Conservation (phyloP, 2,797 vertebrate genomes). For the Brotula barbata region DNA sequence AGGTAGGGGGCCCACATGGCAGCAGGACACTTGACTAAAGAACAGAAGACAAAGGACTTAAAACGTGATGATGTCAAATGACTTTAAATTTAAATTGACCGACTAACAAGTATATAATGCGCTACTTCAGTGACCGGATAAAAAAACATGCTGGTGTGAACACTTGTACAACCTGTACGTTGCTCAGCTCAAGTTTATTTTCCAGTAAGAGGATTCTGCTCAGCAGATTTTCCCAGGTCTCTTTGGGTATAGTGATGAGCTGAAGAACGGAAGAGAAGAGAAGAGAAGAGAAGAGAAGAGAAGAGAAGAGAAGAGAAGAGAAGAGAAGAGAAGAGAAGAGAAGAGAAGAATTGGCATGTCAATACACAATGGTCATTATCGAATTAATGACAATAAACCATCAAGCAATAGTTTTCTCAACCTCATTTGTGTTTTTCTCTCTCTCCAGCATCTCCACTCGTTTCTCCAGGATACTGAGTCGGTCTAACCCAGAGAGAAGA, state of each 20-base stretch:
- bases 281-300: not conserved
- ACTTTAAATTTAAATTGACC: too few relatives aligned
- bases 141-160: not conserved
- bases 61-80: too few relatives aligned
- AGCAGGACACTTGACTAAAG: conserved; percentile 13
- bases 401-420: not conserved
- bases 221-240: conserved; percentile 86
- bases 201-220: conserved; percentile 89
- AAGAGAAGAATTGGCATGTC: not conserved
- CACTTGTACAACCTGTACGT: conserved; percentile 75
- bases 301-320: not conserved
- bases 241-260: conserved; percentile 74
- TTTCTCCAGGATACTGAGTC: conserved; percentile 78
- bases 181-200: conserved; percentile 82
- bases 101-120: too few relatives aligned
- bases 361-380: not conserved
- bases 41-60: not conserved
- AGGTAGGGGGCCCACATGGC: not conserved
- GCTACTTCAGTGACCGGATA: not conserved
- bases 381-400: not conserved
- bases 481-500: conserved; percentile 75
- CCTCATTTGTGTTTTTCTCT: conserved; percentile 39
- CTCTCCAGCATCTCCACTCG: conserved; percentile 79
- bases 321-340: not conserved
- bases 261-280: too few relatives aligned